A percentile compares a stretch with the other conserved stretches of the same genome.
Evolutionary conservation across 2,888 invertebrate species (phyloP).

Genomic region (Drosophila koepferae): DNA sequence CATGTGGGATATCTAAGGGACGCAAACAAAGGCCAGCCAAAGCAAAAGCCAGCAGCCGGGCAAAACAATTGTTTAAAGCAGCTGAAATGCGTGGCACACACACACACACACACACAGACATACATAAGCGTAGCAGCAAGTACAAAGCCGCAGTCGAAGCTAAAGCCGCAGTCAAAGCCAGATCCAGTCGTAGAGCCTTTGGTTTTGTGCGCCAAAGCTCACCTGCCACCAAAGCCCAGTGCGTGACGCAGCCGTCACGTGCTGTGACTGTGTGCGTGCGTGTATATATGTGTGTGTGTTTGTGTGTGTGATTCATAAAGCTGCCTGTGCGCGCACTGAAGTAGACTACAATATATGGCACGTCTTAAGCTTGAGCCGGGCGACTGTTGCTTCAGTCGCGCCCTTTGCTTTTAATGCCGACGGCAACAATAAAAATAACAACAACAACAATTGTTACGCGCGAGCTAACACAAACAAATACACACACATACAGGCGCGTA

Average conservation of each 20-base stretch:
- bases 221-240: slow-evolving; percentile 52
- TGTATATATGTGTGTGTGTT: background rate
- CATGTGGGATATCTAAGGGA: slow-evolving; percentile 30
- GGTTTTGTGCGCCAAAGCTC: slow-evolving; percentile 47
- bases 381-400: slow-evolving; percentile 76
- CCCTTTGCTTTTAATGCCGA: slow-evolving; percentile 73
- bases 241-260: slow-evolving; percentile 54
- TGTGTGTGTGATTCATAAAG: slow-evolving; percentile 44
- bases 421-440: slow-evolving; percentile 63
- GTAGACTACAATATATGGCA: slow-evolving; percentile 70
- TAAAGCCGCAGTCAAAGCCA: slow-evolving; percentile 31
- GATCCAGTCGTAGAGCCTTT: slow-evolving; percentile 22
- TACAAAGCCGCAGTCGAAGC: slow-evolving; percentile 39
- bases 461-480: slow-evolving; percentile 61
- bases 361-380: slow-evolving; percentile 58
- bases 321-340: slow-evolving; percentile 42
- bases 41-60: slow-evolving; percentile 34
- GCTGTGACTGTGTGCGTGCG: slow-evolving; percentile 20
- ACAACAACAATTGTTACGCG: slow-evolving; percentile 70
- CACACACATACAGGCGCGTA: slow-evolving; percentile 2
- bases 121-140: background rate
- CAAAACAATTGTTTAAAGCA: slow-evolving; percentile 73
- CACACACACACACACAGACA: background rate
- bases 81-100: slow-evolving; percentile 57
- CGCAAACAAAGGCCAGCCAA: slow-evolving; percentile 38